Evolutionary conservation across 2,113 vertebrate species (phyloP), one percentile per base, ranked within the genome.

Genomic region (Zootoca vivipara): DNA sequence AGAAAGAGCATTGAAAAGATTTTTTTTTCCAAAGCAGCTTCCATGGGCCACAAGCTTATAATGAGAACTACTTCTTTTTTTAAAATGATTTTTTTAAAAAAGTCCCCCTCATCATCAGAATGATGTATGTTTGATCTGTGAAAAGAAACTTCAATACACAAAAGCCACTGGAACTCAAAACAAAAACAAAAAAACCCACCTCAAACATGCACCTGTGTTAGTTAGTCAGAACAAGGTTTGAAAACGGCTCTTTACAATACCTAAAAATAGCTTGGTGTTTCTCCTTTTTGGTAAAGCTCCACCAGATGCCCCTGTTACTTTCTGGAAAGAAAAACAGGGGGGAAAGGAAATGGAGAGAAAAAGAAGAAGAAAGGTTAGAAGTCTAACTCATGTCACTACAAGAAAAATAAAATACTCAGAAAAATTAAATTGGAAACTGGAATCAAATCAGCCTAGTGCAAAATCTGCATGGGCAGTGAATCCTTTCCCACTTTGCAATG

Each of bases 231-330:
- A 89, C 93, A 74, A 94, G 73, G 87, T 18, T 56, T 90, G 91
- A 85, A 95, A 91, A 83, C 83, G 92, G 93, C 67, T 95, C 92
- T 89, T 93, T 89, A 94, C 92, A 93, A 96, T 96, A 97, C 99
- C 98, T 96, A 99, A 97, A 97, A 99, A 99, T 88, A 99, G 96
- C 97, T 98, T 98, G 92, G 98, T 97, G 91, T 99, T 99, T 95
- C 97, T 98, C 93, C 98, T 96, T 97, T 98, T 98, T 87, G 98
- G 98, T 93, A 98, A 96, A 91, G 98, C 98, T 75, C 98, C 98
- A 93, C 97, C 98, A 93, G 99, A 98, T 88, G 98, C 99, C 91
- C 98, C 99, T 95, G 98, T 98, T 96, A 97, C 95, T 96, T 99
- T 99, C 99, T 99, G 97, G 89, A 96, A 97, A 94, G 85, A 93